Evolutionary conservation across 2,113 vertebrate species (phyloP).

Genomic region (Raja brachyura): DNA sequence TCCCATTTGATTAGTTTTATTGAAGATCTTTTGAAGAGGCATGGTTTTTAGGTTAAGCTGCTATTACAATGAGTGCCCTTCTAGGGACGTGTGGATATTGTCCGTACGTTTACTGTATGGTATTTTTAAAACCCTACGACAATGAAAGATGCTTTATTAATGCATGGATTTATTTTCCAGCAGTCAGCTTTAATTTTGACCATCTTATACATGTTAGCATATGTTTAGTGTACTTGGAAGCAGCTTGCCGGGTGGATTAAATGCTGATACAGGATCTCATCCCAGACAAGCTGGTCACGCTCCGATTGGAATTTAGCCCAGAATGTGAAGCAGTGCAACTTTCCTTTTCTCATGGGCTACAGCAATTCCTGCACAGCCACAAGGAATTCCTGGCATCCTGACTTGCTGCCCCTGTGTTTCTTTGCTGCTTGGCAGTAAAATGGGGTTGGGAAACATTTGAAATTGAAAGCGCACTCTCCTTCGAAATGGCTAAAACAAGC

Average conservation of each 20-base stretch:
- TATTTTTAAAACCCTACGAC: no score
- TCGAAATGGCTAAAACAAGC: neutral
- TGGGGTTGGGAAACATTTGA: neutral
- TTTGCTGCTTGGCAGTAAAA: neutral
- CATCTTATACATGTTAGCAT: neutral
- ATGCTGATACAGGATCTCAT: neutral
- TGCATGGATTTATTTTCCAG: neutral
- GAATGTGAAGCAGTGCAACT: neutral
- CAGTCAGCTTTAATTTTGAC: neutral
- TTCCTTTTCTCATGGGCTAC: neutral
- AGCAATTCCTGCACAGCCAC: neutral
- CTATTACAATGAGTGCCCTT: no score
- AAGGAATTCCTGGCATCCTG: neutral
- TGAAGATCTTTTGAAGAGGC: no score
- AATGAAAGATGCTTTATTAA: no score
- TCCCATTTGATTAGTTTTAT: no score
- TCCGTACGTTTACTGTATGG: no score
- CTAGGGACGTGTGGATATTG: no score
- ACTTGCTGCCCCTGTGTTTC: neutral
- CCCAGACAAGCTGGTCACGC: neutral
- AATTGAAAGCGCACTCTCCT: neutral
- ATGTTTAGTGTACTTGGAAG: neutral
- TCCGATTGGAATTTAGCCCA: neutral
- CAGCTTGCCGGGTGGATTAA: neutral
- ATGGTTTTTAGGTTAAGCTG: no score